A percentile compares a stretch with the other conserved stretches of the same genome.
phyloP scores from a whole-genome alignment of 2,888 invertebrate species.

The Eupithecia vulgata region DNA sequence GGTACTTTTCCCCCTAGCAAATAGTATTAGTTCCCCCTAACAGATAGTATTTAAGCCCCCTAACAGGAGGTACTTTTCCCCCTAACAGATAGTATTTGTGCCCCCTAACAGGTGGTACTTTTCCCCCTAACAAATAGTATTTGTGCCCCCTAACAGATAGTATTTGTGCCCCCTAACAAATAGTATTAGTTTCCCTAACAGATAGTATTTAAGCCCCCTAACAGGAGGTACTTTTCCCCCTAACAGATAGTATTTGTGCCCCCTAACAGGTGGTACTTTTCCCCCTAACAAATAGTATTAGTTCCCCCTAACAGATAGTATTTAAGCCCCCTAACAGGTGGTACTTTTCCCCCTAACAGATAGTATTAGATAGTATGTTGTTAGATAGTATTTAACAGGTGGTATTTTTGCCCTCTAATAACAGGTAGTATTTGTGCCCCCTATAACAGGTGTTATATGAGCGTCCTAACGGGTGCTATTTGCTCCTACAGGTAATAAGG shows the following conservation, averaged over 20 bases:
- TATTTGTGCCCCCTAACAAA: neutral
- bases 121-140: neutral
- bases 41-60: neutral
- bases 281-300: neutral
- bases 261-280: too few relatives aligned
- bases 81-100: too few relatives aligned
- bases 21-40: too few relatives aligned
- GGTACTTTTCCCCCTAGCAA: neutral
- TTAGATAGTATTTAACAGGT: neutral
- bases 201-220: too few relatives aligned
- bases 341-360: neutral
- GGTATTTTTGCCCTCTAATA: neutral
- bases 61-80: too few relatives aligned
- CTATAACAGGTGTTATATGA: neutral
- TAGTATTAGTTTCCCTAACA: neutral
- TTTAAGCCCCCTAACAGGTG: neutral
- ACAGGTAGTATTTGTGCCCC: neutral
- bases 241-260: too few relatives aligned
- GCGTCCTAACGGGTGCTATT: neutral
- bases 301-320: neutral
- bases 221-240: neutral
- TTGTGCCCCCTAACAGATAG: too few relatives aligned
- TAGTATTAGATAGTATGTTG: too few relatives aligned
- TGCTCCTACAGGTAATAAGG: constrained; percentile 86
- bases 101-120: too few relatives aligned